Evolutionary conservation across 2,888 invertebrate species (phyloP), one percentile per base, ranked within the genome.

Genomic region (Resseliella maxima): DNA sequence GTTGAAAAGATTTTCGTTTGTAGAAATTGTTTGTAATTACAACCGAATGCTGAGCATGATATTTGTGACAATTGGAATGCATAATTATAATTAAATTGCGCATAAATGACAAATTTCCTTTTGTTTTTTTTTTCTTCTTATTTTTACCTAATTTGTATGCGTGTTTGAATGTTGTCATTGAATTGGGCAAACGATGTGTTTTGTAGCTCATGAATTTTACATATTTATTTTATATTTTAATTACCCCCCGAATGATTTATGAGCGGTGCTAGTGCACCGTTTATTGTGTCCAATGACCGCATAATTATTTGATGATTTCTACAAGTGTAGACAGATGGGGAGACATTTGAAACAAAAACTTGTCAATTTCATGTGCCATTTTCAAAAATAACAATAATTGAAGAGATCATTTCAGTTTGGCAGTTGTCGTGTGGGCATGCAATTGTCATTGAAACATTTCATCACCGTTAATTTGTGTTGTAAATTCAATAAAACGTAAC

Each of bases 221-320:
- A 41, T 41, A 8, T 41, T 41, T 41, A 41, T 41, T 41, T 41
- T 41, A 18, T 50, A 27, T 72, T 72, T 31, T 72, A 72, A 72
- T 72, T 72, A 72, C 72, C n/a, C 72, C 2, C n/a, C n/a, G n/a
- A n/a, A 31, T 72, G 72, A 72, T 72, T 72, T 15, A 72, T 72
- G 31, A 35, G 31, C 31, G 24, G 59, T 59, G 10, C 10, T 59
- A n/a, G n/a, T 59, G 50, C 50, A 50, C 50, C 10, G 50, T 50
- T 8, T 41, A 50, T 2, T 59, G 72, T 31, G 72, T 72, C 72
- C 12, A 72, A 31, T 35, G 72, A 18, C 46, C 72, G 31, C n/a
- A 15, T 72, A 72, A 72, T 31, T 31, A 31, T 72, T 59, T 59
- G 59, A 5, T 8, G 59, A 59, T 59, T 59, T 59, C 59, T 59